These are phyloP conservation scores for Tortrix viridana DNA, from an alignment of 2,888 invertebrate genomes.

Conservation along the genomic window DNA sequence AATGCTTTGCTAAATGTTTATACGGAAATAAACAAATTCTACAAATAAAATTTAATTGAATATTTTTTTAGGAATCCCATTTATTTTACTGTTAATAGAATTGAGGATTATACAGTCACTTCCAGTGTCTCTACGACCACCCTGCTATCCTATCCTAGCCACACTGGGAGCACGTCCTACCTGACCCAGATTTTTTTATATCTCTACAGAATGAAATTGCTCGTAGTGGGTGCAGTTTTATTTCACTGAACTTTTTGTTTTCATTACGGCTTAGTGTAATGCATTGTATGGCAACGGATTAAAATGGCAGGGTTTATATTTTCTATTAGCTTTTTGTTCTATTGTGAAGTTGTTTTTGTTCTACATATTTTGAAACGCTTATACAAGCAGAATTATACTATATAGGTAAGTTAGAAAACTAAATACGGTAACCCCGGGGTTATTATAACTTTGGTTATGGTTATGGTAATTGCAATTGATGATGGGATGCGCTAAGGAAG, in stretches of 20 bases:
- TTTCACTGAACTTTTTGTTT: constrained; percentile 34
- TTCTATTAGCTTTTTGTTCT: constrained; percentile 29
- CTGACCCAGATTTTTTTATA: constrained; percentile 82
- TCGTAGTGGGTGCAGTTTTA: constrained; percentile 56
- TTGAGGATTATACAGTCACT: constrained; percentile 33
- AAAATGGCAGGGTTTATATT: constrained; percentile 25
- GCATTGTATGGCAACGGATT: constrained; percentile 22
- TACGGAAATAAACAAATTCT: no score
- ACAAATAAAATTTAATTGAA: no score
- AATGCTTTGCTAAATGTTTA: no score
- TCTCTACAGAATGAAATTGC: constrained; percentile 79
- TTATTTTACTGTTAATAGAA: no score
- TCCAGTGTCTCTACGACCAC: constrained; percentile 50
- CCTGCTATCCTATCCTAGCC: constrained; percentile 55
- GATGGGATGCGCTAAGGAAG: no score
- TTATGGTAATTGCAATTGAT: no score
- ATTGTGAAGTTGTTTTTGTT: not conserved
- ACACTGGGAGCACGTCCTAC: constrained; percentile 56
- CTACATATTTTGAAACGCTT: no score
- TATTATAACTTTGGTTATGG: no score
- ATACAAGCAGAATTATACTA: no score
- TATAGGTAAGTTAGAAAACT: no score
- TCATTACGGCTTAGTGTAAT: constrained; percentile 33
- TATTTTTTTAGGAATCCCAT: no score
- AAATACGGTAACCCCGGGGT: no score